Percentiles rank a stretch among this genome's conserved stretches.
Evolutionary conservation across 1,140 invertebrate species (phyloP).

Genomic region (Lordiphosa stackelbergi): DNA sequence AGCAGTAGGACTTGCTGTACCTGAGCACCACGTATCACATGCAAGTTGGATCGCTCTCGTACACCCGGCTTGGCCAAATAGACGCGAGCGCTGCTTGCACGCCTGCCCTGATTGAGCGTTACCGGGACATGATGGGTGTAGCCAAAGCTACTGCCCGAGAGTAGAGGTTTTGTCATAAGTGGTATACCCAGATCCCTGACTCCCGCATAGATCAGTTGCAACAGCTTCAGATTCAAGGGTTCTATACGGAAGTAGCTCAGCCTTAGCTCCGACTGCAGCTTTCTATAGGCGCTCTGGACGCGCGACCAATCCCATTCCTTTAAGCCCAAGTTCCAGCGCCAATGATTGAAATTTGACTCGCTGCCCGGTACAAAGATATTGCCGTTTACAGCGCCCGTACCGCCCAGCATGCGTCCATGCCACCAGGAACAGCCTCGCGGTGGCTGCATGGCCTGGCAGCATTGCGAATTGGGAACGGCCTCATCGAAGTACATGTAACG

Average conservation of each 20-base stretch:
- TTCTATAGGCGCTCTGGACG: slow-evolving; percentile 80
- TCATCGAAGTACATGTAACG: slow-evolving; percentile 53
- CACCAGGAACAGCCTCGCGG: slow-evolving; percentile 79
- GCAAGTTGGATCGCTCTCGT: slow-evolving; percentile 81
- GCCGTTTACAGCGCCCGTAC: slow-evolving; percentile 84
- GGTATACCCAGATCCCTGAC: slow-evolving; percentile 72
- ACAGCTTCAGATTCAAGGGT: slow-evolving; percentile 76
- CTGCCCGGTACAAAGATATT: slow-evolving; percentile 86
- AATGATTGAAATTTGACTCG: slow-evolving; percentile 79
- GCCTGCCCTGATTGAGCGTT: slow-evolving; percentile 79
- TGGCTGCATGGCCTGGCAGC: slow-evolving; percentile 62
- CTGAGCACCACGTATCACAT: slow-evolving; percentile 82
- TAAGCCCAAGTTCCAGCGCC: slow-evolving; percentile 80
- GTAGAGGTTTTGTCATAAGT: slow-evolving; percentile 79
- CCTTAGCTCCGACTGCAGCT: slow-evolving; percentile 21
- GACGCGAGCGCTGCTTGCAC: slow-evolving; percentile 80
- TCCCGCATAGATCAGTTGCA: slow-evolving; percentile 50
- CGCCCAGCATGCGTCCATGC: slow-evolving; percentile 82
- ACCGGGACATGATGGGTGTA: slow-evolving; percentile 75
- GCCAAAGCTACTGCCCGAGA: slow-evolving; percentile 77
- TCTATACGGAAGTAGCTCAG: slow-evolving; percentile 27
- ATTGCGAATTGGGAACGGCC: slow-evolving; percentile 36
- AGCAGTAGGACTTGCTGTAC: slow-evolving; percentile 79
- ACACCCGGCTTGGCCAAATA: slow-evolving; percentile 81
- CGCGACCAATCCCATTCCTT: slow-evolving; percentile 82